phyloP scores from a whole-genome alignment of 1,140 invertebrate species.

The Cydia strobilella region DNA sequence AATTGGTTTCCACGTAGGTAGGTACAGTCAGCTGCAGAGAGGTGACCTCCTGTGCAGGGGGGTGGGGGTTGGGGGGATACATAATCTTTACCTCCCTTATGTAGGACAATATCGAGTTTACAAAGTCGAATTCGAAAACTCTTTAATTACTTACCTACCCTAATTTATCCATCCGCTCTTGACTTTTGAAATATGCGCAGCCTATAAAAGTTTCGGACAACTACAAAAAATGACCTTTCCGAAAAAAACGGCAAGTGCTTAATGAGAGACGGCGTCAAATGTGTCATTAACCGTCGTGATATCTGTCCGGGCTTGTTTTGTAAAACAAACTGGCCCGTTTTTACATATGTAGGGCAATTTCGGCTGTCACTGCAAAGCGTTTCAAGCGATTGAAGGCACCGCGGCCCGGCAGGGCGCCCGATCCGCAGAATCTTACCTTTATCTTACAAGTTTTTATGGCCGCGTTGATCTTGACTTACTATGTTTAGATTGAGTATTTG shows the following conservation, averaged over 20 bases:
- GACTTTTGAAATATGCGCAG: neutral
- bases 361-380: constrained; percentile 67
- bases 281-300: constrained; percentile 52
- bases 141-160: too few relatives aligned
- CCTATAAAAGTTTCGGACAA: neutral
- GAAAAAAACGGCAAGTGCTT: constrained; percentile 38
- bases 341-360: constrained; percentile 66
- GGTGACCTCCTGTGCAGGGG: too few relatives aligned
- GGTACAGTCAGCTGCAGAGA: too few relatives aligned
- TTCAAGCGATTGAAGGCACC: constrained; percentile 60
- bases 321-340: constrained; percentile 71
- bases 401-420: constrained; percentile 61
- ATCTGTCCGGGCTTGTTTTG: constrained; percentile 63
- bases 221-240: constrained; percentile 21
- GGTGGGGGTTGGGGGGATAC: too few relatives aligned
- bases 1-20: too few relatives aligned
- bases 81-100: too few relatives aligned
- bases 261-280: constrained; percentile 56
- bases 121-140: neutral
- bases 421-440: constrained; percentile 67
- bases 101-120: neutral
- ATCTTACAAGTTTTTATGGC: constrained; percentile 59
- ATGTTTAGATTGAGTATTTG: constrained; percentile 9
- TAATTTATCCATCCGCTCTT: neutral
- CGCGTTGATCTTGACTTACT: constrained; percentile 33